Conservation (phyloP, 2,113 vertebrate species). For the Rhinolophus sinicus region DNA sequence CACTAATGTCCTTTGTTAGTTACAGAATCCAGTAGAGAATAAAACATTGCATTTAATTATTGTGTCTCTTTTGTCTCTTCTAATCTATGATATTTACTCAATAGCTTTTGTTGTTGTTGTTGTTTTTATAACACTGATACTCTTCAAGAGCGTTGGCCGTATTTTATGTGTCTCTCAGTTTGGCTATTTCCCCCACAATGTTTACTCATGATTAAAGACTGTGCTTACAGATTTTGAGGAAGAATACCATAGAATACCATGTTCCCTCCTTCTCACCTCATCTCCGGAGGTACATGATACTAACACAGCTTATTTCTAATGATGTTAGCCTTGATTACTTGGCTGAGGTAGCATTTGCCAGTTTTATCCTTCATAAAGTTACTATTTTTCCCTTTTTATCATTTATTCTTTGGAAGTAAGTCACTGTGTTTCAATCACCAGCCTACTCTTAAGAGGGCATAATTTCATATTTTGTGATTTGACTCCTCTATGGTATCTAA, state of each 20-base stretch:
- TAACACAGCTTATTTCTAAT: neutral
- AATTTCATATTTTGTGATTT: neutral
- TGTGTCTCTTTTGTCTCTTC: neutral
- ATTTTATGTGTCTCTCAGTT: neutral
- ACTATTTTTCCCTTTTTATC: neutral
- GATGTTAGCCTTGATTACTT: neutral
- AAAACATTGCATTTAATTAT: neutral
- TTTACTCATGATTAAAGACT: neutral
- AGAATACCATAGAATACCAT: neutral
- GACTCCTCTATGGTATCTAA: neutral
- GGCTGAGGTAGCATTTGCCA: neutral
- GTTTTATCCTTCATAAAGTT: neutral
- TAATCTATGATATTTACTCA: neutral
- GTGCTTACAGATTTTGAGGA: neutral
- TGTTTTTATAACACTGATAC: neutral
- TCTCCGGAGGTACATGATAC: neutral
- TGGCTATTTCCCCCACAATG: neutral
- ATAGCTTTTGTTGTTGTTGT: neutral
- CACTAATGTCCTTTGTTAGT: neutral
- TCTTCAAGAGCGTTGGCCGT: neutral
- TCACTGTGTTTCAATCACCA: neutral
- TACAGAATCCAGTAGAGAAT: neutral
- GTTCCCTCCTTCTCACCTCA: neutral
- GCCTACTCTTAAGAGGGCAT: neutral
- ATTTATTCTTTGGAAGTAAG: neutral